Evolutionary conservation across 2,113 vertebrate genomes (phyloP).

Genomic region (Chlamydotis undulata): DNA sequence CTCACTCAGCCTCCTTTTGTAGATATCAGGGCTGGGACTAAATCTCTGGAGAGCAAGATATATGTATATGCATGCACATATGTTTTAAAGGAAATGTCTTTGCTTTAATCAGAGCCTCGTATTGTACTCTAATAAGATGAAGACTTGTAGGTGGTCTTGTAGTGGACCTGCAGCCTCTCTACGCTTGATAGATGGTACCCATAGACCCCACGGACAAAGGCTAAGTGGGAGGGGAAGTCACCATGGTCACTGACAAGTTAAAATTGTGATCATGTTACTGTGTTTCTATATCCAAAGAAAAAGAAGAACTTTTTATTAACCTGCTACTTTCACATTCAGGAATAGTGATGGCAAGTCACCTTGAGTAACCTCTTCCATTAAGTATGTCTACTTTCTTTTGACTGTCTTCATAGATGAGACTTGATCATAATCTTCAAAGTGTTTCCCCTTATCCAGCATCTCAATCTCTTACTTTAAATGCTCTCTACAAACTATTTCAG

Average conservation of each 20-base stretch:
- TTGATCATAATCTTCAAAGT: slow-evolving; percentile 35
- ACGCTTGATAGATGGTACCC: rapidly evolving
- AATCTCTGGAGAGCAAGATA: not conserved
- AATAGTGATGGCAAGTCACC: not conserved
- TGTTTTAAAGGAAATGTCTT: not conserved
- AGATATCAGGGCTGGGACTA: not conserved
- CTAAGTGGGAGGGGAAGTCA: not conserved
- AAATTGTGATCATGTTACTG: not conserved
- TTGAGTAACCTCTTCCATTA: slow-evolving; percentile 40
- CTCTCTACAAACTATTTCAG: not conserved
- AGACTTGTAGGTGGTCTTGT: not conserved
- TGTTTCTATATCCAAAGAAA: not conserved
- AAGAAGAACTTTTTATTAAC: not conserved
- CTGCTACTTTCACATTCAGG: not conserved
- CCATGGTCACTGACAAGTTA: not conserved
- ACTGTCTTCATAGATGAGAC: slow-evolving; percentile 17
- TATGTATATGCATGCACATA: not conserved
- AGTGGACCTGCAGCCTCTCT: not conserved
- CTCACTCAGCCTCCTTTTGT: not conserved
- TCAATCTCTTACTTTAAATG: slow-evolving; percentile 43
- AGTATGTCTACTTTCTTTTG: slow-evolving; percentile 13
- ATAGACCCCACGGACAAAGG: not conserved
- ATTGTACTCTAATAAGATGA: not conserved
- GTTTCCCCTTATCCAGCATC: slow-evolving; percentile 23
- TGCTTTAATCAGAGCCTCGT: not conserved